A percentile compares a stretch with the other conserved stretches of the same genome.
Evolutionary conservation across 2,113 vertebrate species (phyloP).

Genomic region (Anarrhichthys ocellatus): DNA sequence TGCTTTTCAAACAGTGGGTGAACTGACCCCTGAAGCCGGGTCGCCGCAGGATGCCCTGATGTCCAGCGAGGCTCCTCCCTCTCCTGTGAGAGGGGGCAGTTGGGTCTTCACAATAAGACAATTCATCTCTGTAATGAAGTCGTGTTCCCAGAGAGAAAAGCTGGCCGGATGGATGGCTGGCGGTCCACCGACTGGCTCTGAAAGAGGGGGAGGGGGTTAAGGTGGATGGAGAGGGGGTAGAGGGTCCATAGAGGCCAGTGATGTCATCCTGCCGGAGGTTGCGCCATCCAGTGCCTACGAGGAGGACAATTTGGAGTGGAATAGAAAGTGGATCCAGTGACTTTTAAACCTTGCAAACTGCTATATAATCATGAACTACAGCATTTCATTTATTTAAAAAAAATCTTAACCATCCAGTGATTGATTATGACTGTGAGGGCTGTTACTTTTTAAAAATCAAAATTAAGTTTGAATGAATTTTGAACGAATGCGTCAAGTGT

Average conservation of each 20-base stretch:
- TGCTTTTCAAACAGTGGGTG: conserved; percentile 78
- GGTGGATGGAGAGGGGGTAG: conserved; percentile 54
- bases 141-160: conserved; percentile 70
- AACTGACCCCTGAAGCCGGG: conserved; percentile 82
- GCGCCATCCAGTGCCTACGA: conserved; percentile 69
- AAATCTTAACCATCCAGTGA: not conserved
- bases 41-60: conserved; percentile 73
- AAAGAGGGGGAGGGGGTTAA: conserved; percentile 57
- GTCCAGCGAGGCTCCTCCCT: conserved; percentile 72
- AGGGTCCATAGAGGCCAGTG: conserved; percentile 69
- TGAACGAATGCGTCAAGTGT: not conserved
- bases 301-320: conserved; percentile 71
- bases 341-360: not conserved
- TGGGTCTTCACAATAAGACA: conserved; percentile 74
- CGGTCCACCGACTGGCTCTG: conserved; percentile 50
- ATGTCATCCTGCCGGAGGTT: conserved; percentile 81
- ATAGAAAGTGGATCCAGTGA: conserved; percentile 19
- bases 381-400: not conserved
- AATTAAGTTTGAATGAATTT: not conserved
- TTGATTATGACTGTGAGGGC: not conserved
- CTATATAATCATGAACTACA: not conserved
- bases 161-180: conserved; percentile 51
- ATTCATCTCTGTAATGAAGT: conserved; percentile 82
- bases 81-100: conserved; percentile 65
- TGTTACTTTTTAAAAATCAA: too few relatives aligned